Conservation (phyloP, 2,888 invertebrate species). For the Bellardia pandia region DNA sequence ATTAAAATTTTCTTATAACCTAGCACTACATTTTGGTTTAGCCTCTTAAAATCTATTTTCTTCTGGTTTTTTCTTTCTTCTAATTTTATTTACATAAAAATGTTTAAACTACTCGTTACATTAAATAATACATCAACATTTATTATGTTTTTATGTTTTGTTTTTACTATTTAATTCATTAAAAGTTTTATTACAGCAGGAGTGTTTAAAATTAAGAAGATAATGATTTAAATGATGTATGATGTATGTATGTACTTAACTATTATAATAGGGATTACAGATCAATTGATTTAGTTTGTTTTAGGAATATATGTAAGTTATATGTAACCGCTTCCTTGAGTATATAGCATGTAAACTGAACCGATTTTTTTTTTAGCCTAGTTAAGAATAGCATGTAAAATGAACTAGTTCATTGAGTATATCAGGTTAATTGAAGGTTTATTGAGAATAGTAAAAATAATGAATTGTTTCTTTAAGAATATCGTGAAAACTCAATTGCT, state of each 20-base stretch:
- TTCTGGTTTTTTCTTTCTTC: slow-evolving; percentile 1
- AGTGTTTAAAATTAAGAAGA: background rate
- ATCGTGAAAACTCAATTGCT: background rate
- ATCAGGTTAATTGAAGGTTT: background rate
- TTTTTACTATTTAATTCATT: background rate
- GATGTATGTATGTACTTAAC: too few relatives aligned
- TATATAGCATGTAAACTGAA: background rate
- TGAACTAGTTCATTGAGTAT: background rate
- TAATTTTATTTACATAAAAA: slow-evolving; percentile 66
- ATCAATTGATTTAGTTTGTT: too few relatives aligned
- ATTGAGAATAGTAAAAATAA: too few relatives aligned
- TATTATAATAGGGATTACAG: too few relatives aligned
- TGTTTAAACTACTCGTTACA: slow-evolving; percentile 61
- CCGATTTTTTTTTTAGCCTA: background rate
- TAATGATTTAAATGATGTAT: background rate
- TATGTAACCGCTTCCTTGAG: too few relatives aligned
- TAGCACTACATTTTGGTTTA: slow-evolving; percentile 26
- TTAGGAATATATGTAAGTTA: too few relatives aligned
- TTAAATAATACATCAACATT: slow-evolving; percentile 60
- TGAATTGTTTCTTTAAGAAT: background rate
- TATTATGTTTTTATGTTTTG: slow-evolving; percentile 25
- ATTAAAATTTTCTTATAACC: slow-evolving; percentile 36
- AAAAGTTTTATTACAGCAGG: background rate
- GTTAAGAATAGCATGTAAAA: background rate
- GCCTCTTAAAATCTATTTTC: slow-evolving; percentile 17